Conservation (phyloP, 2,113 vertebrate genomes). For the Speoplatyrhinus poulsoni region DNA sequence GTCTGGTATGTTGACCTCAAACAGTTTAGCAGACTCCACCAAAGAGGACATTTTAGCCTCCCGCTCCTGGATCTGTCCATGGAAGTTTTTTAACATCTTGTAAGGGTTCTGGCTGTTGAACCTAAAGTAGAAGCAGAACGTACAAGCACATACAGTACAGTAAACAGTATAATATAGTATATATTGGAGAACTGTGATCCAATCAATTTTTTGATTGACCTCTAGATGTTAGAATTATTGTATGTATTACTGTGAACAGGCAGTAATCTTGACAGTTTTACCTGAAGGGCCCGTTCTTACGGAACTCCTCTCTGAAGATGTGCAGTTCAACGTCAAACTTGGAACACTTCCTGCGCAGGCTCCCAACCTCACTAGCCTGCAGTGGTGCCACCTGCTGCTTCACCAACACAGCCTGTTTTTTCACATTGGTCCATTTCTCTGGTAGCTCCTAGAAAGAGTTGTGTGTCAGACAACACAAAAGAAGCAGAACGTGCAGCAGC, state of each 20-base stretch:
- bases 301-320: slow-evolving; percentile 81
- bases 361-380: slow-evolving; percentile 83
- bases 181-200: too few species aligned
- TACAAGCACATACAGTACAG: too few species aligned
- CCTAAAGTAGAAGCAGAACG: slow-evolving; percentile 59
- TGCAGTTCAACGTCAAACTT: slow-evolving; percentile 83
- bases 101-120: slow-evolving; percentile 82
- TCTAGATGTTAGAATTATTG: neutral
- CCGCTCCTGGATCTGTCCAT: slow-evolving; percentile 82
- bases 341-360: slow-evolving; percentile 79
- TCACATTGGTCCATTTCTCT: slow-evolving; percentile 86
- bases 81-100: slow-evolving; percentile 80
- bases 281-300: slow-evolving; percentile 86
- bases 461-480: neutral
- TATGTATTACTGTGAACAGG: neutral
- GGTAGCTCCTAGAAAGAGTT: slow-evolving; percentile 82
- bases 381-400: slow-evolving; percentile 90
- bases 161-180: too few species aligned
- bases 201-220: neutral
- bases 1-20: slow-evolving; percentile 89
- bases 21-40: slow-evolving; percentile 83
- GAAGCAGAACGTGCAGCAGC: slow-evolving; percentile 10
- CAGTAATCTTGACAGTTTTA: slow-evolving; percentile 39
- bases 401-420: slow-evolving; percentile 80
- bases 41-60: slow-evolving; percentile 84